phyloP scores from a whole-genome alignment of 2,797 vertebrate genomes.

The Crocodylus rhombifer region DNA sequence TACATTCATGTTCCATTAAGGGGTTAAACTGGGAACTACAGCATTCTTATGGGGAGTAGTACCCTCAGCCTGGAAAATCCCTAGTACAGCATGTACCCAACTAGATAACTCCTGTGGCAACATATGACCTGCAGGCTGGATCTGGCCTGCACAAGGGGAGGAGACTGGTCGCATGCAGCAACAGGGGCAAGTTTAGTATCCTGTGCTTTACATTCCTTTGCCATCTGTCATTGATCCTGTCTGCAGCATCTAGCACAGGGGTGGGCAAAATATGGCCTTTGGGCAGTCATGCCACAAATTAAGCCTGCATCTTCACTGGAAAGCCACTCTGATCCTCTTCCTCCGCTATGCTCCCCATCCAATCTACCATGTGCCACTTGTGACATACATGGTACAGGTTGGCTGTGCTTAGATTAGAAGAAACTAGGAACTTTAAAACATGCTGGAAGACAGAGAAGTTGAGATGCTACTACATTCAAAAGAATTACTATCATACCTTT shows the following conservation, averaged over 20 bases:
- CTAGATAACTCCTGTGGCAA: not conserved
- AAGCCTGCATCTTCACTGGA: too few species aligned
- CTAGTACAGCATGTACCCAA: not conserved
- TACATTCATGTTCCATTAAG: not conserved
- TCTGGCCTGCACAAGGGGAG: too few species aligned
- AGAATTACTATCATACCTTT: not conserved
- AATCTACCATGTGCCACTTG: not conserved
- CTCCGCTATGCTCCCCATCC: too few species aligned
- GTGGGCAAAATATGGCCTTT: too few species aligned
- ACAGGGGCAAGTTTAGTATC: too few species aligned
- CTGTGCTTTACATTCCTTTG: too few species aligned
- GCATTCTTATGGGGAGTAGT: not conserved
- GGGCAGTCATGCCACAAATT: too few species aligned
- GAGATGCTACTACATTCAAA: not conserved
- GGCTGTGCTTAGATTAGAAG: not conserved
- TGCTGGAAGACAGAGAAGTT: not conserved
- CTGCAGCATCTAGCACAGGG: too few species aligned
- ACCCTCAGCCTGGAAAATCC: not conserved
- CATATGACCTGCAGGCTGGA: too few species aligned
- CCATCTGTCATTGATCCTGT: too few species aligned
- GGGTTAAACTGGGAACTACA: not conserved
- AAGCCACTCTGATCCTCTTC: too few species aligned
- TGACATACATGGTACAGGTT: not conserved
- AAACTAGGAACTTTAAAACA: not conserved
- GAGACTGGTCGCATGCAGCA: too few species aligned